phyloP scores from a whole-genome alignment of 2,113 vertebrate species.

The Datnioides undecimradiatus region DNA sequence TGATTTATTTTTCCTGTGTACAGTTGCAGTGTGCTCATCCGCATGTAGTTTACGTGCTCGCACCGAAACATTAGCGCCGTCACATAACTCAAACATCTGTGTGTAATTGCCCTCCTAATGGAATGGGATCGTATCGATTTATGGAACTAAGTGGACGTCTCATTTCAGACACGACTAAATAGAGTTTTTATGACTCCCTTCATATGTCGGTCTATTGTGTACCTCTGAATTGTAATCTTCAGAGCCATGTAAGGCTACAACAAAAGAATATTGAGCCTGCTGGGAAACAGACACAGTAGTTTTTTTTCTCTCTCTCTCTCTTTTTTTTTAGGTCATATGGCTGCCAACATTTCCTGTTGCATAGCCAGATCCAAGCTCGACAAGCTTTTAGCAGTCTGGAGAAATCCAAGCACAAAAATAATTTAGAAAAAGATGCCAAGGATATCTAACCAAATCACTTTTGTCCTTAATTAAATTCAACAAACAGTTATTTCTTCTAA shows the following conservation, averaged over 20 bases:
- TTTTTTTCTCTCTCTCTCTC: background rate
- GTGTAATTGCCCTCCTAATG: conserved; percentile 59
- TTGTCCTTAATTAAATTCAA: background rate
- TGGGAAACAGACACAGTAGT: background rate
- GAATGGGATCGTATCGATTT: conserved; percentile 61
- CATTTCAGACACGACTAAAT: conserved; percentile 43
- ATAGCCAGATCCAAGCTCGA: background rate
- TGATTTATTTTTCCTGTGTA: background rate
- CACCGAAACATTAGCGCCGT: conserved; percentile 34
- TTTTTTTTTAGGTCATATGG: background rate
- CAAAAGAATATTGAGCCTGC: conserved; percentile 27
- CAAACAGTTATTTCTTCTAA: background rate
- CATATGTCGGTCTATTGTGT: conserved; percentile 25
- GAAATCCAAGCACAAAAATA: background rate
- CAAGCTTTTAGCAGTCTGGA: background rate
- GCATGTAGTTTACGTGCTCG: conserved; percentile 5
- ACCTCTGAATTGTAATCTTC: conserved; percentile 27
- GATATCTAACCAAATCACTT: background rate
- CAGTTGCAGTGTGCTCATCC: conserved; percentile 19
- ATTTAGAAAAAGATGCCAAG: background rate
- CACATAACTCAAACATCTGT: conserved; percentile 57
- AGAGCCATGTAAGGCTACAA: background rate
- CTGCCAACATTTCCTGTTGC: background rate
- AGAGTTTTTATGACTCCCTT: conserved; percentile 62
- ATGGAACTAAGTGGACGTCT: conserved; percentile 57